Evolutionary conservation across 1,140 invertebrate species (phyloP).

Genomic region (Drosophila chauvacae): DNA sequence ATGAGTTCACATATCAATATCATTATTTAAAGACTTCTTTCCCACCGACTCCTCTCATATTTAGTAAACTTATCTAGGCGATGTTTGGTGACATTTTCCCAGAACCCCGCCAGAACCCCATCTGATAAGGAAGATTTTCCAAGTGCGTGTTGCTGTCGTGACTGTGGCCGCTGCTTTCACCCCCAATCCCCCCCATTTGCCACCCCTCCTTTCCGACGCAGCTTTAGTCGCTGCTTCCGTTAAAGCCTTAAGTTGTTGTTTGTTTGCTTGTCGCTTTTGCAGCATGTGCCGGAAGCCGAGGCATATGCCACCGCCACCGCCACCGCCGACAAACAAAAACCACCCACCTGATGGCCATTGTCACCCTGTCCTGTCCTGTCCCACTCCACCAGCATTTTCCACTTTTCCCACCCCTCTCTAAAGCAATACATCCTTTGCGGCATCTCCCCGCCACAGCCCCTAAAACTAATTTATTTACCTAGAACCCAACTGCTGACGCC

Average conservation of each 20-base stretch:
- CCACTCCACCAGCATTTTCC: background rate
- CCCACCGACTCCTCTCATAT: background rate
- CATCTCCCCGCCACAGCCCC: constrained; percentile 14
- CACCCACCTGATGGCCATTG: constrained; percentile 33
- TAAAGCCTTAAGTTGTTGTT: constrained; percentile 45
- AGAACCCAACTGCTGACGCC: constrained; percentile 49
- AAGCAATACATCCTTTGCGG: constrained; percentile 22
- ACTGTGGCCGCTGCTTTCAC: constrained; percentile 5
- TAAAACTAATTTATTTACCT: constrained; percentile 57
- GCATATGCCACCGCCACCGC: constrained; percentile 6
- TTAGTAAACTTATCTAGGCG: background rate
- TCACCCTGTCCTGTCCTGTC: background rate
- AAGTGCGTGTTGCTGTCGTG: constrained; percentile 34
- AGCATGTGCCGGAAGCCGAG: constrained; percentile 41
- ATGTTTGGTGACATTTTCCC: constrained; percentile 23
- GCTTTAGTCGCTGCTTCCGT: constrained; percentile 32
- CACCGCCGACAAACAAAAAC: constrained; percentile 6
- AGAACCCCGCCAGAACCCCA: constrained; percentile 1
- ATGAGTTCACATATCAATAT: constrained; percentile 2
- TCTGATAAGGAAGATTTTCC: constrained; percentile 19
- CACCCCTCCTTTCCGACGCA: background rate
- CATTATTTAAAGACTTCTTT: constrained; percentile 3
- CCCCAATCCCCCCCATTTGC: background rate
- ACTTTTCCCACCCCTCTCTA: constrained; percentile 4
- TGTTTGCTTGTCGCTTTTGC: constrained; percentile 32